Evolutionary conservation across 2,888 invertebrate species (phyloP).

Genomic region (Eupithecia dodoneata): DNA sequence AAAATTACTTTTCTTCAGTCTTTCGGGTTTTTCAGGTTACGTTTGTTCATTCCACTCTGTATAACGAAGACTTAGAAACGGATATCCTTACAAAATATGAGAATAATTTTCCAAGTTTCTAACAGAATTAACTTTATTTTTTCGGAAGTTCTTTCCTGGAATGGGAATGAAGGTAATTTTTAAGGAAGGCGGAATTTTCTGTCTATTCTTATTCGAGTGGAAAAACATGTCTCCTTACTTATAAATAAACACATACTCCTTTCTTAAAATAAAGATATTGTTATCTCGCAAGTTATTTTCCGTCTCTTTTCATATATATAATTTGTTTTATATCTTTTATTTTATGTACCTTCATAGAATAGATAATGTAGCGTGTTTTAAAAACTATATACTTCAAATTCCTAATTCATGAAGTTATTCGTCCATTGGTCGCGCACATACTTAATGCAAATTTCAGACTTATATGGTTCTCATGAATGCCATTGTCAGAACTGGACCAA

Average conservation of each 20-base stretch:
- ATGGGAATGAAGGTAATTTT: conserved; percentile 16
- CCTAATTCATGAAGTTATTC: too few species aligned
- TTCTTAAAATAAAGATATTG: neutral
- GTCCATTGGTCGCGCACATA: too few species aligned
- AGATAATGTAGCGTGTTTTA: neutral
- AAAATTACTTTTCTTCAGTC: neutral
- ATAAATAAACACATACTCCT: neutral
- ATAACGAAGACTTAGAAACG: neutral
- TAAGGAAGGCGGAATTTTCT: conserved; percentile 8
- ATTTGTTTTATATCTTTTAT: neutral
- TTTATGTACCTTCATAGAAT: neutral
- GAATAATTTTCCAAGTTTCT: conserved; percentile 10
- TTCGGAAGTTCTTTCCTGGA: conserved; percentile 23
- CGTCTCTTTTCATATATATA: too few species aligned
- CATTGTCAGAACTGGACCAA: too few species aligned
- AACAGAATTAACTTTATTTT: conserved; percentile 29
- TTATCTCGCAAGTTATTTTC: neutral
- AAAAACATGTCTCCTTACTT: neutral
- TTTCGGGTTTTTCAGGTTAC: neutral
- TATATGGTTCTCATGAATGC: too few species aligned
- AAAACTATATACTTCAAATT: too few species aligned
- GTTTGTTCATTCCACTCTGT: neutral
- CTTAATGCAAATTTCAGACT: too few species aligned
- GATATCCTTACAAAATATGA: conserved; percentile 1
- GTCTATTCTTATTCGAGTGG: neutral